Evolutionary conservation across 35 echinoderm and acorn worm species (phyloP), one percentile per base, ranked within the genome.

Genomic region (Patiria miniata): DNA sequence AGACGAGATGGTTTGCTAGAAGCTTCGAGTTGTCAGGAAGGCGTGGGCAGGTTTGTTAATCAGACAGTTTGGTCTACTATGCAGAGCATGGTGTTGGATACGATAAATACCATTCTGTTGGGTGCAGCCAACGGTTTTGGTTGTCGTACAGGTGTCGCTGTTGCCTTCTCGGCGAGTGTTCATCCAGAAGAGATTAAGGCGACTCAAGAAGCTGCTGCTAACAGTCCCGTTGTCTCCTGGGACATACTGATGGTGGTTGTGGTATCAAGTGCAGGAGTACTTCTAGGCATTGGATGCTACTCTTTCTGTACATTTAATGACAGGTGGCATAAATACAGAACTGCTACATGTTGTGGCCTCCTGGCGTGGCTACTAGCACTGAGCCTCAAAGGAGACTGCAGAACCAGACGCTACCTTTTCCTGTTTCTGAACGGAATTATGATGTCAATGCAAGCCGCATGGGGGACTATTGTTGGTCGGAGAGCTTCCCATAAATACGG

Each of bases 151-250:
- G 65, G 65, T 9, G n/a, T 73, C 14, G 65, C 65, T 28, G 65
- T 73, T 30, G 65, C 65, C 26, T 73, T 73, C 65, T 73, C 26
- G 29, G 65, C 65, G 65, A 73, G 65, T 73, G 65, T 73, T 26
- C 65, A 30, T 0, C 65, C 65, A 14, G 23, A 10, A 34, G 65
- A 73, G 65, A 30, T 5, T 9, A 2, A 34, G 26, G 23, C 65
- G 10, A 47, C 42, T 6, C 42, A 12, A 12, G 65, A 16, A 73
- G 9, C 26, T 23, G 26, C 1, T 12, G 65, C 0, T 26, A 14
- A 23, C 10, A 26, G 34, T n/a, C 19, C 19, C 28, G 57, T 60
- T 26, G 19, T 8, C 0, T 1, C 0, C 14, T 73, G 65, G 65
- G 34, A 73, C 26, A 30, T 10, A 26, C 1, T 34, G 65, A 2